phyloP scores from a whole-genome alignment of 2,888 invertebrate species.

The Diarsia mendica region DNA sequence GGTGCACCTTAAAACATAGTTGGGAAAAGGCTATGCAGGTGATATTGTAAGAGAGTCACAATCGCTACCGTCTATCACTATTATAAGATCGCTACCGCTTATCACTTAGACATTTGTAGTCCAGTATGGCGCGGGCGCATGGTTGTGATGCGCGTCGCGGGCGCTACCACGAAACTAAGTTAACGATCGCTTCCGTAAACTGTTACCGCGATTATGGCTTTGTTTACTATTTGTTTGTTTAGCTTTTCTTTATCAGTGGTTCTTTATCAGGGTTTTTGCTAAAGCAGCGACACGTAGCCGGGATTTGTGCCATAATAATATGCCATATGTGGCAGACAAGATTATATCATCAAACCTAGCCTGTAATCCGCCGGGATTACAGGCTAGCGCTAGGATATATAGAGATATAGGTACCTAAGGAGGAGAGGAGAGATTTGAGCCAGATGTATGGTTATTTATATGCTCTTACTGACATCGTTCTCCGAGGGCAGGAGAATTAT shows the following conservation, averaged over 20 bases:
- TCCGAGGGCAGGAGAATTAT: too few species aligned
- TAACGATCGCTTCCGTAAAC: slow-evolving; percentile 52
- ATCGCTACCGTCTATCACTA: slow-evolving; percentile 17
- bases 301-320: background rate
- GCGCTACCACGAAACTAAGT: slow-evolving; percentile 50
- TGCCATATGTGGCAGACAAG: background rate
- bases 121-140: slow-evolving; percentile 32
- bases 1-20: background rate
- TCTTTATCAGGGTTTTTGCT: background rate
- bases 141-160: slow-evolving; percentile 48
- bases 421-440: too few species aligned
- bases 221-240: slow-evolving; percentile 31
- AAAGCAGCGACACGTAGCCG: background rate
- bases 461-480: too few species aligned
- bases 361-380: too few species aligned
- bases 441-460: too few species aligned
- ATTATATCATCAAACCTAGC: background rate
- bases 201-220: slow-evolving; percentile 32
- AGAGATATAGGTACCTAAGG: too few species aligned
- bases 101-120: slow-evolving; percentile 1
- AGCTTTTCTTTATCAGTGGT: slow-evolving; percentile 5
- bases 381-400: too few species aligned
- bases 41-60: background rate
- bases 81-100: slow-evolving; percentile 1
- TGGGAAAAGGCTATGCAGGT: background rate